phyloP scores from a whole-genome alignment of 2,888 invertebrate species.

The Mylabris sibirica region DNA sequence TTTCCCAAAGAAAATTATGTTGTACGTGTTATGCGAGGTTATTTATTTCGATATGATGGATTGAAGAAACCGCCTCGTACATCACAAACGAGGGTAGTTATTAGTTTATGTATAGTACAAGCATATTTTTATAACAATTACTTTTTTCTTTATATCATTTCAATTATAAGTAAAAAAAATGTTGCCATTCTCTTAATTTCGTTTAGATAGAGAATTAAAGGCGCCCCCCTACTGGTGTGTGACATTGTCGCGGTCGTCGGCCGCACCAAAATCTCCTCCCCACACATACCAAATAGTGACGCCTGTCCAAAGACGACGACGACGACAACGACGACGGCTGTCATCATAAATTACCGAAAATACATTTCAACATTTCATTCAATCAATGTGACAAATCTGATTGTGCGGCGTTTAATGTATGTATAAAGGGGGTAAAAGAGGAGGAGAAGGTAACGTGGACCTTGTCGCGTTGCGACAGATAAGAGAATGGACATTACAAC shows the following conservation, averaged over 20 bases:
- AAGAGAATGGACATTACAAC: neutral
- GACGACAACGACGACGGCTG: neutral
- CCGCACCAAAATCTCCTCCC: neutral
- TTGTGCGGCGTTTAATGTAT: neutral
- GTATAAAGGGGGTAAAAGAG: too few species aligned
- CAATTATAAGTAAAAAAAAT: too few species aligned
- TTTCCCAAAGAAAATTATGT: neutral
- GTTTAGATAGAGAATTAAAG: neutral
- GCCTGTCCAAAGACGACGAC: neutral
- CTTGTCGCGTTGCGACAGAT: neutral
- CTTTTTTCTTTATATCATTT: too few species aligned
- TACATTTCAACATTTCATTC: constrained; percentile 1
- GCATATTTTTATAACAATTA: too few species aligned
- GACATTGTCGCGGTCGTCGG: constrained; percentile 4
- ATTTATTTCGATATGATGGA: neutral
- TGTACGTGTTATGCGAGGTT: neutral
- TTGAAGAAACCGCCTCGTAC: neutral
- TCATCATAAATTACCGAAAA: neutral
- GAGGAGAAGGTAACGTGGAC: too few species aligned
- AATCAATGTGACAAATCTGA: neutral
- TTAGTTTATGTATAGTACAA: too few species aligned
- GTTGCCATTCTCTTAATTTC: too few species aligned
- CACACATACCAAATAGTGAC: neutral
- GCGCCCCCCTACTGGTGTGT: neutral
- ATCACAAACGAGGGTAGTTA: neutral